A percentile compares a stretch with the other conserved stretches of the same genome.
These are phyloP conservation scores for Chrysolophus pictus DNA, from an alignment of 2,797 vertebrate species.

Conservation along the genomic window DNA sequence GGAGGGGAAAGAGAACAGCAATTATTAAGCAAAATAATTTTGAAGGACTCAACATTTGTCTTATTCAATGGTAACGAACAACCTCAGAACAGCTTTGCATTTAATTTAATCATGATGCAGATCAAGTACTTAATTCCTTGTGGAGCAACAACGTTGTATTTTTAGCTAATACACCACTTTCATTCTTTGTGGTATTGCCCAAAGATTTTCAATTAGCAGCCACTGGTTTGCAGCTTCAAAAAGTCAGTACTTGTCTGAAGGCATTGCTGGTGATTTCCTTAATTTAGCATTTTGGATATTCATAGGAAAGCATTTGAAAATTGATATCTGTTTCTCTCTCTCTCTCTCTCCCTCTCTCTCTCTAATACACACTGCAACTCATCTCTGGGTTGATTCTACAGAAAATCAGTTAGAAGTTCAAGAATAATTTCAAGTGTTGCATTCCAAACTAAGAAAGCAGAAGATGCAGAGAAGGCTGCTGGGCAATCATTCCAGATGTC, in stretches of 20 bases:
- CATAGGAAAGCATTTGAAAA: constrained; percentile 28
- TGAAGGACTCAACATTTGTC: constrained; percentile 31
- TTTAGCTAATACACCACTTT: not conserved
- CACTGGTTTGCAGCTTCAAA: not conserved
- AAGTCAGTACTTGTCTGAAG: constrained; percentile 45
- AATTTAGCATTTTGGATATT: constrained; percentile 18
- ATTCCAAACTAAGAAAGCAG: constrained; percentile 5
- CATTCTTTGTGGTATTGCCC: constrained; percentile 3
- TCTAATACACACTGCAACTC: not conserved
- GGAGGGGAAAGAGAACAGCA: constrained; percentile 21
- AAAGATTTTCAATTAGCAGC: constrained; percentile 27
- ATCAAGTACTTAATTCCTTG: constrained; percentile 23
- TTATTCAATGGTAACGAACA: constrained; percentile 1
- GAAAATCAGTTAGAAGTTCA: not conserved
- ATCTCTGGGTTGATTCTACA: not conserved
- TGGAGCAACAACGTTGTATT: not conserved
- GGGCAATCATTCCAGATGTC: not conserved
- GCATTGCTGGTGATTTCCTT: constrained; percentile 63
- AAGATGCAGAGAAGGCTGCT: constrained; percentile 1
- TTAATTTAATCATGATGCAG: constrained; percentile 27
- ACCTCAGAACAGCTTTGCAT: constrained; percentile 50
- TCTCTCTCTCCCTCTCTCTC: not conserved
- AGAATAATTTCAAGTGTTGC: constrained; percentile 6
- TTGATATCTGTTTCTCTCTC: not conserved
- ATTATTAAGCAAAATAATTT: constrained; percentile 5